Conservation (phyloP, 2,113 vertebrate species). For the Macaca nemestrina region DNA sequence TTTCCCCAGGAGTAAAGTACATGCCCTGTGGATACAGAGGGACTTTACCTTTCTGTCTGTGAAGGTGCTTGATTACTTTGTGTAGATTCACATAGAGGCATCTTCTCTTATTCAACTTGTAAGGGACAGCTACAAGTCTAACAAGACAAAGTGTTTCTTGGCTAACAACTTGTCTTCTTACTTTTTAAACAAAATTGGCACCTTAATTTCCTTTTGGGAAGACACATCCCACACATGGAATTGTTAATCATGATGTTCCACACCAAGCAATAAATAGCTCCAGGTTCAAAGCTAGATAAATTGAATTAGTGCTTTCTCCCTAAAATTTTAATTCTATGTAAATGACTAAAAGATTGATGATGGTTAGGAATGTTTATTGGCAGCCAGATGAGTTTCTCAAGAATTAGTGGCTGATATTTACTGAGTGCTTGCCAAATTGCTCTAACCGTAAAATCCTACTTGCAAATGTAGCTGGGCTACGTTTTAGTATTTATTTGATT, state of each 20-base stretch:
- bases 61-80: not conserved
- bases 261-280: not conserved
- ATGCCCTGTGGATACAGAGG: not conserved
- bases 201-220: not conserved
- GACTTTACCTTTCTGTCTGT: not conserved
- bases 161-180: not conserved
- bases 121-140: not conserved
- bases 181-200: not conserved
- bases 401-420: not conserved
- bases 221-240: not conserved
- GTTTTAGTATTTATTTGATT: not conserved
- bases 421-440: not conserved
- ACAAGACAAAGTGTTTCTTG: not conserved
- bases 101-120: not conserved
- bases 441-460: not conserved
- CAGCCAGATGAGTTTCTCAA: slow-evolving; percentile 11
- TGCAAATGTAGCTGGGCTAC: not conserved
- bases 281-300: not conserved
- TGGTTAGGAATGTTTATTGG: not conserved
- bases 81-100: not conserved
- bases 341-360: not conserved
- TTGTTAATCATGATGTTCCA: not conserved
- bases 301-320: not conserved
- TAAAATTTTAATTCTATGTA: not conserved
- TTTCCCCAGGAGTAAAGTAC: not conserved